Percentiles rank a stretch among this genome's conserved stretches.
These are phyloP conservation scores for Tenthredo notha DNA, from an alignment of 2,888 invertebrate genomes.

Conservation along the genomic window DNA sequence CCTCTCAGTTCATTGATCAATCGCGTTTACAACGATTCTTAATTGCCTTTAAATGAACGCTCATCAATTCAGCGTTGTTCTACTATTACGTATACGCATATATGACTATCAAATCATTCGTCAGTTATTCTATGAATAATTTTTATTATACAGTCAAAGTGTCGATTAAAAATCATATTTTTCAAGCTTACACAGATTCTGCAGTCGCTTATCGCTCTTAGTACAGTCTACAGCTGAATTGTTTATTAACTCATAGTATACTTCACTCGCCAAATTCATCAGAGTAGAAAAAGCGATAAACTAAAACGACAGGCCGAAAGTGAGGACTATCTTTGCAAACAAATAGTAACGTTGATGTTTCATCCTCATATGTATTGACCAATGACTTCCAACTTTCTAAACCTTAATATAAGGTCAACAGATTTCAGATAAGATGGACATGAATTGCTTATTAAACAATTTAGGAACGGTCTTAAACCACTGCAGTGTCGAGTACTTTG, in stretches of 20 bases:
- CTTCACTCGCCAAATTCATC: not conserved
- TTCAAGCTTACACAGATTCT: not conserved
- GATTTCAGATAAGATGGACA: constrained; percentile 49
- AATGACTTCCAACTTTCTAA: constrained; percentile 32
- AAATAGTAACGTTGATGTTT: not conserved
- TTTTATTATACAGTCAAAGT: not conserved
- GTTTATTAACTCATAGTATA: not conserved
- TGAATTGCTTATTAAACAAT: constrained; percentile 3
- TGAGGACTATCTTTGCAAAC: not conserved
- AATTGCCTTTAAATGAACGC: constrained; percentile 45
- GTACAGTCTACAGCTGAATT: not conserved
- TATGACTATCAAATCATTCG: not conserved
- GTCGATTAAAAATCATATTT: not conserved
- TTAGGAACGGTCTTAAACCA: not conserved
- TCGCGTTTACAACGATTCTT: constrained; percentile 39
- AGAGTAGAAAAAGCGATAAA: not conserved
- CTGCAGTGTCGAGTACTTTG: not conserved
- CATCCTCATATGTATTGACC: constrained; percentile 38
- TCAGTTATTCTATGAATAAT: constrained; percentile 11
- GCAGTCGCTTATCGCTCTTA: not conserved
- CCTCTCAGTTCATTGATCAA: not conserved
- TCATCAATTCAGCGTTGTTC: constrained; percentile 29
- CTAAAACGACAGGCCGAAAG: not conserved
- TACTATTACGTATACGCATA: not conserved
- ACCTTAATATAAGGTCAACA: constrained; percentile 22